A percentile compares a stretch with the other conserved stretches of the same genome.
These are phyloP conservation scores for Trachelus tabidus DNA, from an alignment of 2,888 invertebrate species.

Conservation along the genomic window DNA sequence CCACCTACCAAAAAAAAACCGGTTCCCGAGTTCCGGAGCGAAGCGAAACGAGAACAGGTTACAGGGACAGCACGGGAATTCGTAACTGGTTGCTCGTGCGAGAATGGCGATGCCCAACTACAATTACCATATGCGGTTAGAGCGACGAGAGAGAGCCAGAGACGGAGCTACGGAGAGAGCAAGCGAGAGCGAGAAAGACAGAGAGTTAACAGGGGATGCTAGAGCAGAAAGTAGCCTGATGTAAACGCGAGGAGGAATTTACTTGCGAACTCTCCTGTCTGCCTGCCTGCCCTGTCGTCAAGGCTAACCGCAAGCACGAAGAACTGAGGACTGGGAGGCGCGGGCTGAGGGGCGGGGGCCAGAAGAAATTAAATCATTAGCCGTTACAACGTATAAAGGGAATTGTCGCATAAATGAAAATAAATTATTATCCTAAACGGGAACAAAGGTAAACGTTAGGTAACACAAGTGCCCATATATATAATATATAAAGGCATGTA, in stretches of 20 bases:
- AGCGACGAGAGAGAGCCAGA: not conserved
- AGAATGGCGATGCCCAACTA: not conserved
- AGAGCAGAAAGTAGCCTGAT: not conserved
- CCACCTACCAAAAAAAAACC: not conserved
- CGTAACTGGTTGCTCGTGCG: not conserved
- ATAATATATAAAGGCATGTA: too few species aligned
- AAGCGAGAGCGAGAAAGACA: not conserved
- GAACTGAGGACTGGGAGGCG: too few species aligned
- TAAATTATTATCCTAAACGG: not conserved
- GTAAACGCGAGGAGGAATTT: not conserved
- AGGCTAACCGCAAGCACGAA: not conserved
- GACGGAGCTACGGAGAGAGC: not conserved
- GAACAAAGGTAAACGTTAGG: not conserved
- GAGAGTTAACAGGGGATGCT: not conserved
- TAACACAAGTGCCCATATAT: not conserved
- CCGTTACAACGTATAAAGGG: not conserved
- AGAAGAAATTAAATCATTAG: not conserved
- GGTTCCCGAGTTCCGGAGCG: not conserved
- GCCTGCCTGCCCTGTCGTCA: not conserved
- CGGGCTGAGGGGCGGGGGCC: too few species aligned
- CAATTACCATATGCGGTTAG: not conserved
- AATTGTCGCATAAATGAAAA: not conserved
- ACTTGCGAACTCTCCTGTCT: not conserved
- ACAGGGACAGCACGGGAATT: not conserved
- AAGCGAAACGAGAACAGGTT: not conserved